Evolutionary conservation across 2,797 vertebrate species (phyloP).

Genomic region (Sternarchorhynchus goeldii): DNA sequence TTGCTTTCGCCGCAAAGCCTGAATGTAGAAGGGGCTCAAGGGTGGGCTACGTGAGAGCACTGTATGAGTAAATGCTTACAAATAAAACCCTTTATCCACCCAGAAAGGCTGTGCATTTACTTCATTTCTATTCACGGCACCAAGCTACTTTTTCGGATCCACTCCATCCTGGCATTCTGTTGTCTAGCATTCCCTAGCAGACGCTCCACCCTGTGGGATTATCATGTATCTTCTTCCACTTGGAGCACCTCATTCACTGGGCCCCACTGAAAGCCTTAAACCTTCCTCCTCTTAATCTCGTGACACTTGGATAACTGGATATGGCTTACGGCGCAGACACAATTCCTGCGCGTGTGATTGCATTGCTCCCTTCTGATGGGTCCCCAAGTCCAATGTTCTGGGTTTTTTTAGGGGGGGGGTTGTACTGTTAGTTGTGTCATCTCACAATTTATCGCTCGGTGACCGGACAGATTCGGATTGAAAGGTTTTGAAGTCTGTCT

Average conservation of each 20-base stretch:
- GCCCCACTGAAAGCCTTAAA: constrained; percentile 66
- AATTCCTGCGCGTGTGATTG: constrained; percentile 73
- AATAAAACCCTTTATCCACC: constrained; percentile 38
- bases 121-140: constrained; percentile 50
- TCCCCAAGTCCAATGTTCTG: constrained; percentile 75
- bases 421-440: constrained; percentile 77
- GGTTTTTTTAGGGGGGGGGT: constrained; percentile 63
- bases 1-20: constrained; percentile 26
- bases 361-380: constrained; percentile 72
- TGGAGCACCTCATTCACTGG: constrained; percentile 66
- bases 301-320: constrained; percentile 70
- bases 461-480: constrained; percentile 75
- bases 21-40: constrained; percentile 1
- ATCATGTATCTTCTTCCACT: constrained; percentile 52
- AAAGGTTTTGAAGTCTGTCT: constrained; percentile 61
- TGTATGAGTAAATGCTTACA: constrained; percentile 20
- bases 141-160: constrained; percentile 44
- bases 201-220: constrained; percentile 49
- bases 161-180: constrained; percentile 38
- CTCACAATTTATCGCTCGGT: constrained; percentile 77
- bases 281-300: constrained; percentile 72
- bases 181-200: constrained; percentile 23
- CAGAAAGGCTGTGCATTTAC: constrained; percentile 20
- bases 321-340: constrained; percentile 70
- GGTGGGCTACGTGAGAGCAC: constrained; percentile 13